Percentiles rank a stretch among this genome's conserved stretches.
Conservation (phyloP, 2,797 vertebrate genomes). For the Poeciliopsis infans region DNA sequence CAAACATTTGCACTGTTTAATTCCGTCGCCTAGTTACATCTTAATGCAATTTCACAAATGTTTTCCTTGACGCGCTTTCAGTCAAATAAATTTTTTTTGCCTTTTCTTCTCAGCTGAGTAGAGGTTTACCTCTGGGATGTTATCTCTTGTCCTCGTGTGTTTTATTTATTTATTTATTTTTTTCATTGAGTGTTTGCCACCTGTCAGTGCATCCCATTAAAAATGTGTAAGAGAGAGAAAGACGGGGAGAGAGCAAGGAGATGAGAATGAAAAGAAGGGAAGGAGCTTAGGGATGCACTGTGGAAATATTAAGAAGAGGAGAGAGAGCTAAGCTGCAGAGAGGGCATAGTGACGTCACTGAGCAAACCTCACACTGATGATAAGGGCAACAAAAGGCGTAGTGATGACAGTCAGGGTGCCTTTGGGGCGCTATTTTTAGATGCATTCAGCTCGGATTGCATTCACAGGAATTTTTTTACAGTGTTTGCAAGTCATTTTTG, state of each 20-base stretch:
- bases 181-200: conserved; percentile 26
- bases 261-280: conserved; percentile 6
- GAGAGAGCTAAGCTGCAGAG: conserved; percentile 36
- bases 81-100: conserved; percentile 3
- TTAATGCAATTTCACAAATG: background rate
- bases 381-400: conserved; percentile 69
- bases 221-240: conserved; percentile 2
- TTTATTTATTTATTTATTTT: conserved; percentile 36
- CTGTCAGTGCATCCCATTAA: conserved; percentile 28
- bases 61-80: conserved; percentile 15
- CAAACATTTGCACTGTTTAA: background rate
- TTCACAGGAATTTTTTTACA: conserved; percentile 9
- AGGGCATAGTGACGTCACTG: conserved; percentile 35
- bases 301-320: conserved; percentile 36
- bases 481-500: conserved; percentile 30
- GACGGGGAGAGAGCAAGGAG: background rate
- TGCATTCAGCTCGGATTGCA: conserved; percentile 36
- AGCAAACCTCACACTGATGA: conserved; percentile 64
- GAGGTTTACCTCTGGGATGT: conserved; percentile 35
- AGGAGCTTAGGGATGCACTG: conserved; percentile 7
- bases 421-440: conserved; percentile 70
- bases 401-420: conserved; percentile 62
- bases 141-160: conserved; percentile 23
- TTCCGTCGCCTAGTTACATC: background rate
- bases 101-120: conserved; percentile 18